These are phyloP conservation scores for Perca flavescens DNA, from an alignment of 2,113 vertebrate genomes.

Conservation along the genomic window DNA sequence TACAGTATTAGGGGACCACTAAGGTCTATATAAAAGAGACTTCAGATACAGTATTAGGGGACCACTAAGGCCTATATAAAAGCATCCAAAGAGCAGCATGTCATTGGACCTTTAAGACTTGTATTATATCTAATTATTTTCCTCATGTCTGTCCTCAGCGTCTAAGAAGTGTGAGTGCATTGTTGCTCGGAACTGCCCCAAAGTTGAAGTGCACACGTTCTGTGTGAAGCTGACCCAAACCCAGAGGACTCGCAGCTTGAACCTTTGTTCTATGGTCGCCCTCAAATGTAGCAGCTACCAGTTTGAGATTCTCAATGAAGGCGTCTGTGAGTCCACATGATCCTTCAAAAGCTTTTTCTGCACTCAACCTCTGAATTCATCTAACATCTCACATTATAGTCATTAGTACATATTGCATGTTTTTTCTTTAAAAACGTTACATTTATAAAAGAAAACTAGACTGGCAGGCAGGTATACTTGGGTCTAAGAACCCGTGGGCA, in stretches of 20 bases:
- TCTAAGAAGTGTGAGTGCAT: constrained; percentile 74
- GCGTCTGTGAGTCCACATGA: constrained; percentile 62
- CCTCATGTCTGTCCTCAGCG: constrained; percentile 48
- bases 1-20: too few species aligned
- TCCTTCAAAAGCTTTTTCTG: not conserved
- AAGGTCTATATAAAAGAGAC: too few species aligned
- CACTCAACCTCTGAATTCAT: not conserved
- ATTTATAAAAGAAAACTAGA: too few species aligned
- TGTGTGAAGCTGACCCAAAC: constrained; percentile 72
- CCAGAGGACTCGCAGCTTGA: constrained; percentile 62
- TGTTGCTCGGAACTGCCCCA: constrained; percentile 64
- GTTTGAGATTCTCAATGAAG: constrained; percentile 75
- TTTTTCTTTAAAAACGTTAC: not conserved
- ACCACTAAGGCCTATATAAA: too few species aligned
- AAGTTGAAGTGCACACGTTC: constrained; percentile 33
- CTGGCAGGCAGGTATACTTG: not conserved
- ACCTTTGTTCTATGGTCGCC: constrained; percentile 73
- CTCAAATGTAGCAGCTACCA: constrained; percentile 71
- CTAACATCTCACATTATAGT: too few species aligned
- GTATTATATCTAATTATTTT: not conserved
- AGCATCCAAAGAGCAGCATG: too few species aligned
- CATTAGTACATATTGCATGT: not conserved
- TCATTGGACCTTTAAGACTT: too few species aligned
- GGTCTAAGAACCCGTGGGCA: not conserved
- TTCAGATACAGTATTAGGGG: too few species aligned